Base-by-base conservation (phyloP, 92 coral and sea anemone species). In the Palythoa heliodiscus region DNA sequence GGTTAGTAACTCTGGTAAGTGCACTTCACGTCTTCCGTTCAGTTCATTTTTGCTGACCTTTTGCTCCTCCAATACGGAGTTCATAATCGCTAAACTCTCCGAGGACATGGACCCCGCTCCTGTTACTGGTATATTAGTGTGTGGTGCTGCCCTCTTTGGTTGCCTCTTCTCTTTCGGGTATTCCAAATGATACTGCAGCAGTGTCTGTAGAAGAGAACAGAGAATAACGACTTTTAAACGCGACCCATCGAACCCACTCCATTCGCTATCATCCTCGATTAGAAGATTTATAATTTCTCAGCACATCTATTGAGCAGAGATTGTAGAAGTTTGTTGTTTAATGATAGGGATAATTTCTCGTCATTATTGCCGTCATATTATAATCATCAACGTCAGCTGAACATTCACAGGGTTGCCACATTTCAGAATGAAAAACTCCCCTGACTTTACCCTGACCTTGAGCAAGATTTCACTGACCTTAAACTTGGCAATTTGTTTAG, bases 41-140 rank as follows among this genome's bases (percentile, higher is more conserved):
- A 57, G 16, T 3, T 69, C 0, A 69, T 25, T 25, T 29, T 22
- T 22, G 50, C 83, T n/a, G 67, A 97, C 99, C 94, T 87, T 95
- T 79, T 93, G 95, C 61, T 93, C 95, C 23, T 91, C 97, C 78
- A 93, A 53, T 54, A 97, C 83, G 9, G 95, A 81, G 50, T 93
- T 90, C 91, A 93, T 93, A 2, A 97, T 89, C 57, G 82, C 38
- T 17, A 92, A 71, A 71, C 93, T 93, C 73, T 94, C 99, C 24
- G 98, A 84, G 7, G 91, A 85, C 73, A 86, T 86, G n/a, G n/a
- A n/a, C 40, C 73, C 73, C 11, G 47, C 40, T 29, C 74, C 84
- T 11, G 39, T 70, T 76, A 54, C 24, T n/a, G 83, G 55, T 72
- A 78, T 78, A 23, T 50, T 50, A 35, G 37, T 35, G 50, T 85